These are phyloP conservation scores for Temnothorax curvispinosus DNA, from an alignment of 1,140 invertebrate species.

Conservation along the genomic window DNA sequence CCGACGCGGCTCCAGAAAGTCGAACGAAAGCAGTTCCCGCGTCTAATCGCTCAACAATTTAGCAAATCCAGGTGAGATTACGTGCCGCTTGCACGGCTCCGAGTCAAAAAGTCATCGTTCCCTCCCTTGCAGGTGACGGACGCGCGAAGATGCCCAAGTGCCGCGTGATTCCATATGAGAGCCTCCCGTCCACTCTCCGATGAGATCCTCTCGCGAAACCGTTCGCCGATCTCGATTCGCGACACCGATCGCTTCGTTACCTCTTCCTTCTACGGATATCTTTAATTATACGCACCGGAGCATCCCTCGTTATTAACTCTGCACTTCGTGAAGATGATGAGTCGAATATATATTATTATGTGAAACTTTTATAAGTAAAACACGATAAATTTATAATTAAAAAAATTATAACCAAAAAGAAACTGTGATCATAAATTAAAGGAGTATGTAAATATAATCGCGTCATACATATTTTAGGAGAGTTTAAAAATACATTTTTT, in stretches of 20 bases:
- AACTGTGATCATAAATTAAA: too few species aligned
- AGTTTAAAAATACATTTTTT: too few species aligned
- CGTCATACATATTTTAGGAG: too few species aligned
- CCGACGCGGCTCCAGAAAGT: conserved; percentile 34
- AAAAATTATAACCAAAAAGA: too few species aligned
- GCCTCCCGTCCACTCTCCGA: background rate
- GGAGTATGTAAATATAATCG: too few species aligned
- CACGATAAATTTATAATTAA: too few species aligned
- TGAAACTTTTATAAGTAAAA: too few species aligned
- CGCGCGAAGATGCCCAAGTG: background rate
- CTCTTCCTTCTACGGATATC: background rate
- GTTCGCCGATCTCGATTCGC: conserved; percentile 16
- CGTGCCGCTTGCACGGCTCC: background rate
- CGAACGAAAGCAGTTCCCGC: conserved; percentile 30
- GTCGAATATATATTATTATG: too few species aligned
- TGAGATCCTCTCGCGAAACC: background rate
- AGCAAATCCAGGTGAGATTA: conserved; percentile 33
- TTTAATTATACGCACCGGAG: background rate
- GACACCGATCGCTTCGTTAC: background rate
- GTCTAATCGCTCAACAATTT: conserved; percentile 54
- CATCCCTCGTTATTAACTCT: too few species aligned
- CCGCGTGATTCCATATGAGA: conserved; percentile 3
- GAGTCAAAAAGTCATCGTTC: background rate
- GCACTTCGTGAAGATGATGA: too few species aligned
- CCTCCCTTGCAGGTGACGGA: background rate